Evolutionary conservation across 2,888 invertebrate species (phyloP).

Genomic region (Seladonia tumulorum): DNA sequence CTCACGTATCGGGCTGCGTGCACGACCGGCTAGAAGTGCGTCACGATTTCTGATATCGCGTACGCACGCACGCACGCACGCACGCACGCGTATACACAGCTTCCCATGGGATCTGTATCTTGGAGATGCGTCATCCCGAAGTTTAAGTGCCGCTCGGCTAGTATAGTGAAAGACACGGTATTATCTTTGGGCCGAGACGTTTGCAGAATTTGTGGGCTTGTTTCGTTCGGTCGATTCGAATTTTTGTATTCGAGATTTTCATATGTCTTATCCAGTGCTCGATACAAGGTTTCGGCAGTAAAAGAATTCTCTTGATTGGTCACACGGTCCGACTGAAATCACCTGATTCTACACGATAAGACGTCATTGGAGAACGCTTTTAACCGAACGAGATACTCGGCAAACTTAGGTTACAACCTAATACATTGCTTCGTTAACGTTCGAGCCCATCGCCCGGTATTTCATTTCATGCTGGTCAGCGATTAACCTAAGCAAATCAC

Average conservation of each 20-base stretch:
- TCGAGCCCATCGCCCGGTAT: background rate
- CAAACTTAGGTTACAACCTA: background rate
- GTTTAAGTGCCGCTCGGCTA: background rate
- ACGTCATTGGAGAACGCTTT: background rate
- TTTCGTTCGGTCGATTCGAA: background rate
- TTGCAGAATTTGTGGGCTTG: background rate
- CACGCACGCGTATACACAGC: constrained; percentile 2
- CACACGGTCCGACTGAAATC: background rate
- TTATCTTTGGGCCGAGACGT: background rate
- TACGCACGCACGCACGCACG: constrained; percentile 21
- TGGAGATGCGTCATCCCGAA: background rate
- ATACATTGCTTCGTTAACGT: background rate
- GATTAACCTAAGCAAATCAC: background rate
- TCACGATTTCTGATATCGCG: constrained; percentile 55
- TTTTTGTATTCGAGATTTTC: background rate
- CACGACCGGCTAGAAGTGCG: constrained; percentile 44
- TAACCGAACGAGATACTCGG: background rate
- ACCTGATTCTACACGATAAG: background rate
- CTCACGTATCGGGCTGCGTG: constrained; percentile 52
- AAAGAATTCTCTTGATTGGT: background rate
- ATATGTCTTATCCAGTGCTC: background rate
- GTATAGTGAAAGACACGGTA: background rate
- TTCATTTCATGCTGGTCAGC: background rate
- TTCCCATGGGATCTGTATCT: constrained; percentile 8
- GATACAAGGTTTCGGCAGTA: background rate